Percentiles rank a stretch among this genome's conserved stretches.
phyloP scores from a whole-genome alignment of 2,888 invertebrate species.

The Drosophila anomalata region DNA sequence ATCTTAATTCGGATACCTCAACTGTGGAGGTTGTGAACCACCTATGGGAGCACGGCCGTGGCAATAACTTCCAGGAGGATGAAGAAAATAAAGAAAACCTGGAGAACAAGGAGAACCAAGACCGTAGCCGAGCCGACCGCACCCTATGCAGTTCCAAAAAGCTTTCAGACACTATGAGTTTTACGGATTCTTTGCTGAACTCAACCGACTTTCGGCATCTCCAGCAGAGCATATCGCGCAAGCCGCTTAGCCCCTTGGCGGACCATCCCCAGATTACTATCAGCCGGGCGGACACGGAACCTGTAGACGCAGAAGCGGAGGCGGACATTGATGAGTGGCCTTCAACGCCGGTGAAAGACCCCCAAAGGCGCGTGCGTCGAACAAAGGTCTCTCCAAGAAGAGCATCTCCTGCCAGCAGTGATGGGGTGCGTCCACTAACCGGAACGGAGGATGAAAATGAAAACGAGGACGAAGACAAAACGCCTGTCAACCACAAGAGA shows the following conservation, averaged over 20 bases:
- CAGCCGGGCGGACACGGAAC: conserved; percentile 43
- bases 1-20: conserved; percentile 75
- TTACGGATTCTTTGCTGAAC: conserved; percentile 81
- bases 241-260: conserved; percentile 78
- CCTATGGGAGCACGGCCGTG: conserved; percentile 55
- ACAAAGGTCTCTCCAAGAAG: conserved; percentile 66
- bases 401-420: conserved; percentile 56
- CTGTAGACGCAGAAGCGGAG: conserved; percentile 60
- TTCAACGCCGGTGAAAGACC: conserved; percentile 68
- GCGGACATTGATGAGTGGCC: conserved; percentile 82
- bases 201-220: conserved; percentile 73
- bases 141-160: conserved; percentile 58
- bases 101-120: conserved; percentile 63
- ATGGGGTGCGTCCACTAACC: conserved; percentile 51
- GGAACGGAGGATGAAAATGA: conserved; percentile 44
- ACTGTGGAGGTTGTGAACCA: conserved; percentile 67
- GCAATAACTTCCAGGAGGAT: conserved; percentile 2
- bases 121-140: conserved; percentile 27
- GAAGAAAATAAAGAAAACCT: conserved; percentile 74
- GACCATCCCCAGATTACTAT: conserved; percentile 58
- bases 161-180: conserved; percentile 79
- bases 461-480: conserved; percentile 48
- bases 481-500: conserved; percentile 64
- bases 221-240: conserved; percentile 65
- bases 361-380: conserved; percentile 67